Conservation (phyloP, 2,113 vertebrate species). For the Eretmochelys imbricata region DNA sequence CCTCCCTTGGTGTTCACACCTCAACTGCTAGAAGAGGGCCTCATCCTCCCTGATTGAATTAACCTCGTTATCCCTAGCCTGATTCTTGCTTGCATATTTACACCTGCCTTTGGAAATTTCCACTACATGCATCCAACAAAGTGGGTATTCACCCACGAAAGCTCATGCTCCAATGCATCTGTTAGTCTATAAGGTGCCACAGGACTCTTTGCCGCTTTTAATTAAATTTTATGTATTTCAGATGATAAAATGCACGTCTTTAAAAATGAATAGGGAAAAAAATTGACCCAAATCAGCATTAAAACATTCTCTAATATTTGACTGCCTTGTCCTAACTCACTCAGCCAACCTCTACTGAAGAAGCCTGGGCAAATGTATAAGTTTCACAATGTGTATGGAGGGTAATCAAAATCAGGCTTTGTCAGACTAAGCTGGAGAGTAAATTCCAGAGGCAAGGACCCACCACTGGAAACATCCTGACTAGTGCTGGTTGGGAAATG, state of each 20-base stretch:
- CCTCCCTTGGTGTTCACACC: no score
- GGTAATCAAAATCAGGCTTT: not conserved
- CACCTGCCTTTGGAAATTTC: no score
- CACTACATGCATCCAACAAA: no score
- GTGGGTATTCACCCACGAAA: no score
- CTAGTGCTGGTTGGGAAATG: not conserved
- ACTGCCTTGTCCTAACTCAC: not conserved
- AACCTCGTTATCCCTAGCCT: no score
- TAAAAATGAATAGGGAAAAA: not conserved
- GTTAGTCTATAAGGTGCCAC: no score
- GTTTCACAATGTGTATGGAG: not conserved
- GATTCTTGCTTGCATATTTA: no score
- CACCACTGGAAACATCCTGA: not conserved
- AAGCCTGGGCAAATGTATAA: not conserved
- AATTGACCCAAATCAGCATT: not conserved
- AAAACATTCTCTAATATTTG: not conserved
- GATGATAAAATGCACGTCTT: not conserved
- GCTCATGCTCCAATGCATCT: no score
- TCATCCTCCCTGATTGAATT: no score
- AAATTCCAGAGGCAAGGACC: not conserved
- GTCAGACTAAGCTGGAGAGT: not conserved
- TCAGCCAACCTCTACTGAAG: not conserved
- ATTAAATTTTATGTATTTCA: not conserved
- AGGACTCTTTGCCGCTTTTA: not conserved
- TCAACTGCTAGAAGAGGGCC: no score